Evolutionary conservation across 1,140 invertebrate genomes (phyloP).

Genomic region (Drosophila lacertosa): DNA sequence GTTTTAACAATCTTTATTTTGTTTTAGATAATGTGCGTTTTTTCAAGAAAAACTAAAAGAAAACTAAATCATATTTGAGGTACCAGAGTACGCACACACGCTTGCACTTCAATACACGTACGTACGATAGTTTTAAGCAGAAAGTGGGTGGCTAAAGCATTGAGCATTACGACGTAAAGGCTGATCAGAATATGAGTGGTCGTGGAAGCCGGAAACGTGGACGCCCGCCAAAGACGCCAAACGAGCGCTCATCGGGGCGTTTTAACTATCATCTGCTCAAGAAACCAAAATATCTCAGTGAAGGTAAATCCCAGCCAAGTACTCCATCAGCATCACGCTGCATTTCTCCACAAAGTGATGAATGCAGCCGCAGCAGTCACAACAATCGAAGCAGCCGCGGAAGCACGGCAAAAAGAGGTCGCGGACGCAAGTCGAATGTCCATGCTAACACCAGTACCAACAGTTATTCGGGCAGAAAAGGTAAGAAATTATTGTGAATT

Average conservation of each 20-base stretch:
- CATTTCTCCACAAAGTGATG: slow-evolving; percentile 90
- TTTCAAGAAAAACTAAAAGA: slow-evolving; percentile 22
- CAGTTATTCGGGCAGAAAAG: slow-evolving; percentile 86
- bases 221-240: slow-evolving; percentile 94
- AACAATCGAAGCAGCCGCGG: slow-evolving; percentile 77
- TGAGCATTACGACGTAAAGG: slow-evolving; percentile 7
- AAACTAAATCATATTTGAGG: slow-evolving; percentile 31
- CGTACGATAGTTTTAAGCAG: slow-evolving; percentile 32
- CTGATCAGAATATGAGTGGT: slow-evolving; percentile 83
- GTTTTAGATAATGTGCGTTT: slow-evolving; percentile 50
- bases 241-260: slow-evolving; percentile 91
- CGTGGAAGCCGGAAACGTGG: slow-evolving; percentile 92
- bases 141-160: slow-evolving; percentile 39
- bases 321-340: slow-evolving; percentile 90
- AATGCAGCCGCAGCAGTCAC: slow-evolving; percentile 87
- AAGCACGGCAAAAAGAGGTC: slow-evolving; percentile 84
- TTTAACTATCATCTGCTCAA: slow-evolving; percentile 94
- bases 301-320: slow-evolving; percentile 87
- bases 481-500: too few relatives aligned
- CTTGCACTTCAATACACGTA: slow-evolving; percentile 8
- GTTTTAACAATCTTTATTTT: slow-evolving; percentile 49
- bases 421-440: slow-evolving; percentile 84
- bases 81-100: slow-evolving; percentile 20
- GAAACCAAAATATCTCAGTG: slow-evolving; percentile 94
- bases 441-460: slow-evolving; percentile 58